phyloP scores from a whole-genome alignment of 2,888 invertebrate species.

The Arctia plantaginis region DNA sequence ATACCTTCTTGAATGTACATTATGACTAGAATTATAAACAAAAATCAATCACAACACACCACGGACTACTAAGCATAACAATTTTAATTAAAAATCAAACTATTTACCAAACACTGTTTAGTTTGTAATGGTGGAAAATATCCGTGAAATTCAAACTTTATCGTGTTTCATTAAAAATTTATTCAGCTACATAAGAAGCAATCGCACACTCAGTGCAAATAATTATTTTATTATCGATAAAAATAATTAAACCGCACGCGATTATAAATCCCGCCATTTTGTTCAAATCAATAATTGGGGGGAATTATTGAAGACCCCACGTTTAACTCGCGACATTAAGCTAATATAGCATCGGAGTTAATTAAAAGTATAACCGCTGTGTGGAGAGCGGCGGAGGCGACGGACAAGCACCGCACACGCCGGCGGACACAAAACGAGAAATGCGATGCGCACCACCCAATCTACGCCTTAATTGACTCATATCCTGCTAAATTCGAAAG shows the following conservation, averaged over 20 bases:
- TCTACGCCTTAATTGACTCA: conserved; percentile 81
- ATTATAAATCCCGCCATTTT: conserved; percentile 60
- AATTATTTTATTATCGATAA: conserved; percentile 72
- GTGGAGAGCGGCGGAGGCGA: conserved; percentile 44
- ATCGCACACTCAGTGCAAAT: conserved; percentile 52
- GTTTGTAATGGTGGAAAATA: conserved; percentile 81
- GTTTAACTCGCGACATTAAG: conserved; percentile 78
- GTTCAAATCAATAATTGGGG: conserved; percentile 65
- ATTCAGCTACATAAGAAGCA: conserved; percentile 64
- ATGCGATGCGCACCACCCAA: conserved; percentile 67
- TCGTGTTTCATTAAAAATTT: conserved; percentile 77
- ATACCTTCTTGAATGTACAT: background rate
- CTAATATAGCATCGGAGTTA: conserved; percentile 87
- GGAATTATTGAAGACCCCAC: conserved; percentile 66
- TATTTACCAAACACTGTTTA: conserved; percentile 84
- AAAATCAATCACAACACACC: conserved; percentile 71
- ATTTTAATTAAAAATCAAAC: conserved; percentile 84
- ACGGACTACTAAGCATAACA: conserved; percentile 64
- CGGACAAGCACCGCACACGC: conserved; percentile 61
- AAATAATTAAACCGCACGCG: conserved; percentile 61
- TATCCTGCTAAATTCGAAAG: conserved; percentile 76
- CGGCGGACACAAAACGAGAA: conserved; percentile 71
- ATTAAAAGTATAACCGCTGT: conserved; percentile 78
- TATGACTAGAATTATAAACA: conserved; percentile 56
- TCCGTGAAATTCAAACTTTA: conserved; percentile 83